A percentile compares a stretch with the other conserved stretches of the same genome.
These are phyloP conservation scores for Pomatorhinus ruficollis DNA, from an alignment of 2,113 vertebrate genomes.

Conservation along the genomic window DNA sequence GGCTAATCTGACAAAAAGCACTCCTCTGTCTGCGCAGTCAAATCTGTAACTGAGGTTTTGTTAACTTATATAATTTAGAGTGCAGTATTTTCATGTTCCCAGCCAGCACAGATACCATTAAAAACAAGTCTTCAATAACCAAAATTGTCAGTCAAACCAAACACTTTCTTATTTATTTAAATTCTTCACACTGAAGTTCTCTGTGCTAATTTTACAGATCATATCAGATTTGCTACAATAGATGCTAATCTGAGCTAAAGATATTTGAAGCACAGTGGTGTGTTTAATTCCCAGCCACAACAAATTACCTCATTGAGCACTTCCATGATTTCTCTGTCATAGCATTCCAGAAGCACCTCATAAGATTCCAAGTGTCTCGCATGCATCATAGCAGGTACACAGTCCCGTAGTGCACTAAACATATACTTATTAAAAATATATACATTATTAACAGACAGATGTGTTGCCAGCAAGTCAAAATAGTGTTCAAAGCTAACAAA, in stretches of 20 bases:
- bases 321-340: constrained; percentile 94
- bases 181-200: neutral
- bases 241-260: neutral
- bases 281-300: neutral
- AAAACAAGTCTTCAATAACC: neutral
- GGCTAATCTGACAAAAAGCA: neutral
- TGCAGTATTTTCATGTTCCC: neutral
- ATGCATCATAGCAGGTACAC: constrained; percentile 91
- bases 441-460: neutral
- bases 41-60: neutral
- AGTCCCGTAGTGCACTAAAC: constrained; percentile 94
- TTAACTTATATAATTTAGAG: neutral
- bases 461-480: neutral
- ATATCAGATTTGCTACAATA: neutral
- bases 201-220: neutral
- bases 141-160: neutral
- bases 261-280: neutral
- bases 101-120: neutral
- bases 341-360: constrained; percentile 89
- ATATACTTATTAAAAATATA: constrained; percentile 84
- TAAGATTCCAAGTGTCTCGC: constrained; percentile 90
- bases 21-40: neutral
- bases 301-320: constrained; percentile 89
- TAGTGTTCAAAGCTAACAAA: neutral
- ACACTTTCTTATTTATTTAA: neutral